Conservation (phyloP, 2,888 invertebrate species). For the Troides helena region DNA sequence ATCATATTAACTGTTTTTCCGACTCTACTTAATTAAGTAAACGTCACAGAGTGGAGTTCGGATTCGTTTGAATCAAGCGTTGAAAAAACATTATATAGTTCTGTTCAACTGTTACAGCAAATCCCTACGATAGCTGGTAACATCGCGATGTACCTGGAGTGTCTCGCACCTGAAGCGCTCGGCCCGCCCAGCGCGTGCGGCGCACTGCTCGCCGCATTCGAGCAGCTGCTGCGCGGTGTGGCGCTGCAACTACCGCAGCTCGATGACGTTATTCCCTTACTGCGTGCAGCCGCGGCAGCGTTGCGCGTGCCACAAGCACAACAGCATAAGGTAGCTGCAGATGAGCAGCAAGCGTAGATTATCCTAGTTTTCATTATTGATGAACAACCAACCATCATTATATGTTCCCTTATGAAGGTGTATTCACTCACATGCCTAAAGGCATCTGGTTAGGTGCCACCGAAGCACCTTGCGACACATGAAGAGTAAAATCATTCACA, state of each 20-base stretch:
- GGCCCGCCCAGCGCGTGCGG: constrained; percentile 85
- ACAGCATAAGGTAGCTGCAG: constrained; percentile 84
- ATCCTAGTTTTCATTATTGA: too few species aligned
- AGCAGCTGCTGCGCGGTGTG: constrained; percentile 90
- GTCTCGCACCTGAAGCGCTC: constrained; percentile 90
- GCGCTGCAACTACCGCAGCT: constrained; percentile 85
- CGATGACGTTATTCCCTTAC: constrained; percentile 84
- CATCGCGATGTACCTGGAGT: constrained; percentile 95
- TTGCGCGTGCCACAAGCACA: constrained; percentile 92
- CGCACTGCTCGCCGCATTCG: constrained; percentile 91
- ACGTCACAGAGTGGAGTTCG: too few species aligned
- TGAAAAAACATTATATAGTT: too few species aligned
- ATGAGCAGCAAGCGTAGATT: not conserved
- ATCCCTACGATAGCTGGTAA: constrained; percentile 92
- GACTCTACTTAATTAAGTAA: too few species aligned
- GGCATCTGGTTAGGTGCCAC: too few species aligned
- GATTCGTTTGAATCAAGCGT: too few species aligned
- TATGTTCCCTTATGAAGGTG: too few species aligned
- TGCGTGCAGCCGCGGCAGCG: constrained; percentile 88
- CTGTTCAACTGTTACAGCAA: constrained; percentile 47
- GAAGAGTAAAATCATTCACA: too few species aligned
- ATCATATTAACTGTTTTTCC: too few species aligned
- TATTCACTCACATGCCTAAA: too few species aligned
- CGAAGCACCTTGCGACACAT: too few species aligned
- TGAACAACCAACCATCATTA: too few species aligned